Conservation (phyloP, 2,113 vertebrate genomes). For the Lontra canadensis region DNA sequence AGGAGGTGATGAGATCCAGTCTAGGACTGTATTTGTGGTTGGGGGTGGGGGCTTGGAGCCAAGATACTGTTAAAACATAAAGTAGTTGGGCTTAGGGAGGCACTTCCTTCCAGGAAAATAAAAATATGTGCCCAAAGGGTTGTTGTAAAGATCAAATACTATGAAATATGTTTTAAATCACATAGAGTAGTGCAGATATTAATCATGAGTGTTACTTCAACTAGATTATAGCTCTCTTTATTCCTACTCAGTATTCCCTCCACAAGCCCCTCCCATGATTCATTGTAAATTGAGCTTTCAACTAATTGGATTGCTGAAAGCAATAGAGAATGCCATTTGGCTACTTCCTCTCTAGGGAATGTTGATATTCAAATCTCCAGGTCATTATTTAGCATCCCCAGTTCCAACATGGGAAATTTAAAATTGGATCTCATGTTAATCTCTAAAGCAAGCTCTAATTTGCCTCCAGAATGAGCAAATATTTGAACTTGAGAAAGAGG, state of each 20-base stretch:
- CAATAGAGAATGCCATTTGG: slow-evolving; percentile 64
- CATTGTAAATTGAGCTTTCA: slow-evolving; percentile 61
- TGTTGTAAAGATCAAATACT: slow-evolving; percentile 24
- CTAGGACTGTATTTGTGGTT: not conserved
- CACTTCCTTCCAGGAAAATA: not conserved
- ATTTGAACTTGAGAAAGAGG: slow-evolving; percentile 66
- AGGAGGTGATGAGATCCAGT: not conserved
- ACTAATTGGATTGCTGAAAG: slow-evolving; percentile 72
- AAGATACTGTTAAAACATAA: not conserved
- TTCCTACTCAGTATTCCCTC: slow-evolving; percentile 44
- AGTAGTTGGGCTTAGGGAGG: not conserved
- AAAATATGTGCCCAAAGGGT: not conserved
- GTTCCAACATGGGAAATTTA: slow-evolving; percentile 63
- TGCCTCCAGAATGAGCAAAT: slow-evolving; percentile 64
- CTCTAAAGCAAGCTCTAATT: slow-evolving; percentile 62
- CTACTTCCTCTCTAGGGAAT: slow-evolving; percentile 59
- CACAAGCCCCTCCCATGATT: slow-evolving; percentile 38
- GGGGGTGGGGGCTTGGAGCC: not conserved
- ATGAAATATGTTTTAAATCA: slow-evolving; percentile 50
- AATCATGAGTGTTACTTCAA: slow-evolving; percentile 50
- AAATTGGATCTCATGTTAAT: slow-evolving; percentile 68
- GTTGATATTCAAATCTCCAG: slow-evolving; percentile 70
- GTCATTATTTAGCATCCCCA: slow-evolving; percentile 70
- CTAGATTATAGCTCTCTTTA: slow-evolving; percentile 32
- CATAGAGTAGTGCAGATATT: not conserved